Evolutionary conservation across 2,113 vertebrate genomes (phyloP), one percentile per base, ranked within the genome.

Genomic region (Dicentrarchus labrax): DNA sequence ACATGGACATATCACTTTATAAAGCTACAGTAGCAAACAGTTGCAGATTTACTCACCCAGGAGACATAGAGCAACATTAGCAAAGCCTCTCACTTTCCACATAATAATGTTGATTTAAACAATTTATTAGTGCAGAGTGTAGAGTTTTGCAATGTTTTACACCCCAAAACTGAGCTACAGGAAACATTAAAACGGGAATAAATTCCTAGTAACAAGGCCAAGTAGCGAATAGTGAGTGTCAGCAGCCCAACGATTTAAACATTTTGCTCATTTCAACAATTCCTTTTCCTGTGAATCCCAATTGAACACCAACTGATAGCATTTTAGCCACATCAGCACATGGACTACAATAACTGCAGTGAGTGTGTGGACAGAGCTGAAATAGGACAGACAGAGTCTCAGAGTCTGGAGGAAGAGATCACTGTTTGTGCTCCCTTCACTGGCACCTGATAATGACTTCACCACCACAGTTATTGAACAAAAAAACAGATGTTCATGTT

Each of bases 301-400:
- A 70, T 76, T 76, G 38, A 50, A 71, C 50, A 30, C n/a, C 41
- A 57, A 4, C 77, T 59, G 65, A 80, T 74, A 80, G 57, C 72
- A 43, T 70, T 76, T 71, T 60, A 7, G 77, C 72, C 67, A 71
- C 60, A 66, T 85, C 72, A 85, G 83, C 78, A 85, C n/a, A 51
- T 12, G 17, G 22, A 71, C 24, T 38, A 60, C 71, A 80, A 81
- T 71, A 72, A 67, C 78, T 72, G 67, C 65, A 85, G 72, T 64
- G 72, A 65, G 65, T 13, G 41, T 48, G 60, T 59, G 12, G 81
- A 56, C 56, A 61, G 38, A 45, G 54, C 75, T 59, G 54, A 78
- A 54, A 47, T 17, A 57, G 59, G 59, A 59, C 50, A 66, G 21
- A 22, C 74, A 13, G 19, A 38, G 71, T 51, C 62, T 8, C 1